phyloP scores from a whole-genome alignment of 2,797 vertebrate genomes.

The Nasua narica region DNA sequence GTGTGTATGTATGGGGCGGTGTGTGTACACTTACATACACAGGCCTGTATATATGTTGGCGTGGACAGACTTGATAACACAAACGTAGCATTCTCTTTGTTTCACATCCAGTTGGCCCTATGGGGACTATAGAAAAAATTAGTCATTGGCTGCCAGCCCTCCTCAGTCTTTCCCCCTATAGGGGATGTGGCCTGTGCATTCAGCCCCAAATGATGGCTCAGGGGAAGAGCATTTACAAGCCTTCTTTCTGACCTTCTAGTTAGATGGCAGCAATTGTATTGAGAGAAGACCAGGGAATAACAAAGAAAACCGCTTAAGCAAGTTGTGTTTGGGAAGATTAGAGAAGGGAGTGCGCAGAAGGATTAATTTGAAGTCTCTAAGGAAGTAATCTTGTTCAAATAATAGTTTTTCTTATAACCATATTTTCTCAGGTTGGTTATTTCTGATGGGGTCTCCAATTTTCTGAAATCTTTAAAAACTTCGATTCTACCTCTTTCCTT shows the following conservation, averaged over 20 bases:
- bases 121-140: not conserved
- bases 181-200: not conserved
- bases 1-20: not conserved
- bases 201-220: not conserved
- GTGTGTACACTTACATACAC: not conserved
- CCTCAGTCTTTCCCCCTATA: not conserved
- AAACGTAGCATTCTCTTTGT: not conserved
- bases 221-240: not conserved
- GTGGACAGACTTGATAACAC: not conserved
- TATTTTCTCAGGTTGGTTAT: slow-evolving; percentile 5
- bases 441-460: not conserved
- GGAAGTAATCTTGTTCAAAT: slow-evolving; percentile 29
- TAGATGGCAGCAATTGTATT: not conserved
- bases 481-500: not conserved
- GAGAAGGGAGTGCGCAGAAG: not conserved
- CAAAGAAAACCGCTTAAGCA: not conserved
- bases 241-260: not conserved
- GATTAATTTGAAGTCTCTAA: not conserved
- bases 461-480: slow-evolving; percentile 17
- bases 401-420: not conserved
- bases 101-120: not conserved
- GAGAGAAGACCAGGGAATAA: not conserved
- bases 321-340: slow-evolving; percentile 3
- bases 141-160: fast-evolving
- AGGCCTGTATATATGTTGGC: not conserved